These are phyloP conservation scores for Catharus minimus DNA, from an alignment of 2,113 vertebrate species.

Conservation along the genomic window DNA sequence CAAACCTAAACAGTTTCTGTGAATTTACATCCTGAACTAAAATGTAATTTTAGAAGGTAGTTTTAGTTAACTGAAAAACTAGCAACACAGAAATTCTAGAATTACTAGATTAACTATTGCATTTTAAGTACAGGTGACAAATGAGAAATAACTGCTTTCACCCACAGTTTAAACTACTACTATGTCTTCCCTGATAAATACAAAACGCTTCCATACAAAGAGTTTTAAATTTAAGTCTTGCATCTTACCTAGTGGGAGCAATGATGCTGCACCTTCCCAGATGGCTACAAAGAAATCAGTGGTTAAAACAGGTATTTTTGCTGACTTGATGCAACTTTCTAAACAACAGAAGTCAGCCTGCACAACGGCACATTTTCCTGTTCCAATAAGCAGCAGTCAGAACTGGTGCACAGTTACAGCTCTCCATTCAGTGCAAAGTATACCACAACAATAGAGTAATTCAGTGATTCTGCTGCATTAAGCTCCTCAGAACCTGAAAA, in stretches of 20 bases:
- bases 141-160: neutral
- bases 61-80: neutral
- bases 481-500: neutral
- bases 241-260: conserved; percentile 39
- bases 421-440: neutral
- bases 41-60: neutral
- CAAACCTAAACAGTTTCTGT: neutral
- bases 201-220: neutral
- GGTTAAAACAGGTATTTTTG: neutral
- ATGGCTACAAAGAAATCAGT: neutral
- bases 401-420: neutral
- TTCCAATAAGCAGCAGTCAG: neutral
- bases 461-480: neutral
- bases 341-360: conserved; percentile 29
- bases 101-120: neutral
- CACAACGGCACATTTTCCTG: neutral
- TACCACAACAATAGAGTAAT: neutral
- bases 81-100: neutral
- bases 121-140: neutral
- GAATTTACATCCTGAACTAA: neutral
- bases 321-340: conserved; percentile 32
- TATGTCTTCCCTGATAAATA: neutral
- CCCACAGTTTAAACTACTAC: neutral
- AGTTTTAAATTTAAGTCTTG: neutral
- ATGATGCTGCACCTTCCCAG: conserved; percentile 12